Evolutionary conservation across 2,888 invertebrate species (phyloP).

Genomic region (Tineola bisselliella): DNA sequence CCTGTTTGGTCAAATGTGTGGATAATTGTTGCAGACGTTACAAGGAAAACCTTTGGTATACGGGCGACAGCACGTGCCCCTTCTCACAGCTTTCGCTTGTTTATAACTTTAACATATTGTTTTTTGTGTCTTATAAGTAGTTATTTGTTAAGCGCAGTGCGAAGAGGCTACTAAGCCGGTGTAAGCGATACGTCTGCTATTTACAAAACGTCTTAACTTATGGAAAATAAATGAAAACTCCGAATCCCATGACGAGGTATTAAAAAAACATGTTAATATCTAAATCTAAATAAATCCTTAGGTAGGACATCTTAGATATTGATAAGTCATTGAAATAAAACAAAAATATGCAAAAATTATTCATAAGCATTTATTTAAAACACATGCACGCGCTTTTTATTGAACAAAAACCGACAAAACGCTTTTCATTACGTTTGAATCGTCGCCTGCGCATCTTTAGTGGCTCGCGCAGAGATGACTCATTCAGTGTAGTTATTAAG

Average conservation of each 20-base stretch:
- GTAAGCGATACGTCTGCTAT: no score
- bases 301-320: constrained; percentile 11
- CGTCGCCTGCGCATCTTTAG: constrained; percentile 34
- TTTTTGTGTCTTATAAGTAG: no score
- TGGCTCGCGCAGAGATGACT: constrained; percentile 31
- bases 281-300: neutral
- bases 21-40: constrained; percentile 46
- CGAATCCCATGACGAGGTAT: no score
- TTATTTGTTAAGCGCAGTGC: no score
- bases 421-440: constrained; percentile 63
- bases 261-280: no score
- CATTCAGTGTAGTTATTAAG: constrained; percentile 13
- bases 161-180: no score
- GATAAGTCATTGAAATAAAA: constrained; percentile 30
- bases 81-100: neutral
- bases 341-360: constrained; percentile 43
- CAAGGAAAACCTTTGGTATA: constrained; percentile 33
- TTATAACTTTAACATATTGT: no score
- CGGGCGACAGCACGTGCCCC: constrained; percentile 49
- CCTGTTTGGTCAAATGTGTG: constrained; percentile 47
- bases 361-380: constrained; percentile 31
- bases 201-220: no score
- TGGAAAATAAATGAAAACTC: no score
- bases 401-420: constrained; percentile 50
- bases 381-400: constrained; percentile 50